Conservation (phyloP, 1,140 invertebrate genomes). For the Trichogramma pretiosum region DNA sequence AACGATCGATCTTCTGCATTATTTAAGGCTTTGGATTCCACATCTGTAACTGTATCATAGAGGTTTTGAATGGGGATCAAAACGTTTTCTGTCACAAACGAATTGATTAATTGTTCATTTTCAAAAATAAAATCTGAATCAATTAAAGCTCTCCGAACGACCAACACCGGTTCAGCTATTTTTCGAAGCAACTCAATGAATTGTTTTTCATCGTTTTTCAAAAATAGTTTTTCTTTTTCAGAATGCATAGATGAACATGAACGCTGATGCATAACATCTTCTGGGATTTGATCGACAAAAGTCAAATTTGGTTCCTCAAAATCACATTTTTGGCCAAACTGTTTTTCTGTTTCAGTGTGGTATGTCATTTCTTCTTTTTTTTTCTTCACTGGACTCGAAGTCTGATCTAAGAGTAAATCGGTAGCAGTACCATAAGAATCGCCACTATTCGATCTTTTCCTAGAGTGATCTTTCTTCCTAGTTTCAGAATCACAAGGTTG, state of each 20-base stretch:
- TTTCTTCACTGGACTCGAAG: conserved; percentile 20
- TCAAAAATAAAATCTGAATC: conserved; percentile 25
- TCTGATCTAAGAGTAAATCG: conserved; percentile 28
- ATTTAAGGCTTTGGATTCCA: conserved; percentile 32
- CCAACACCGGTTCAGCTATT: conserved; percentile 27
- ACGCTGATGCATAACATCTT: neutral
- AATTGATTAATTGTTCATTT: conserved; percentile 23
- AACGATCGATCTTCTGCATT: conserved; percentile 28
- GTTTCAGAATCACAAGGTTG: conserved; percentile 2
- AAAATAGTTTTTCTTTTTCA: neutral
- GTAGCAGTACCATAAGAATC: conserved; percentile 21
- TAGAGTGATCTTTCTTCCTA: conserved; percentile 16
- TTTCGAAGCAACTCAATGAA: conserved; percentile 20
- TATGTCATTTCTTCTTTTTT: no score
- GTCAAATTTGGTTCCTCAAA: conserved; percentile 25
- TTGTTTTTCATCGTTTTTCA: conserved; percentile 5
- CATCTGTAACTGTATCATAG: conserved; percentile 29
- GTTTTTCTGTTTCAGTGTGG: conserved; percentile 14
- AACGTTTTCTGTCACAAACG: conserved; percentile 26
- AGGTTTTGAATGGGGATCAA: conserved; percentile 31
- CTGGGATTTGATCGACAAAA: conserved; percentile 15
- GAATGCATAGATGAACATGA: neutral
- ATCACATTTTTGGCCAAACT: conserved; percentile 21
- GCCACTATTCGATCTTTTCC: conserved; percentile 23
- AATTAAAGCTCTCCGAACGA: conserved; percentile 29